A percentile compares a stretch with the other conserved stretches of the same genome.
Conservation (phyloP, 2,113 vertebrate genomes). For the Ranitomeya imitator region DNA sequence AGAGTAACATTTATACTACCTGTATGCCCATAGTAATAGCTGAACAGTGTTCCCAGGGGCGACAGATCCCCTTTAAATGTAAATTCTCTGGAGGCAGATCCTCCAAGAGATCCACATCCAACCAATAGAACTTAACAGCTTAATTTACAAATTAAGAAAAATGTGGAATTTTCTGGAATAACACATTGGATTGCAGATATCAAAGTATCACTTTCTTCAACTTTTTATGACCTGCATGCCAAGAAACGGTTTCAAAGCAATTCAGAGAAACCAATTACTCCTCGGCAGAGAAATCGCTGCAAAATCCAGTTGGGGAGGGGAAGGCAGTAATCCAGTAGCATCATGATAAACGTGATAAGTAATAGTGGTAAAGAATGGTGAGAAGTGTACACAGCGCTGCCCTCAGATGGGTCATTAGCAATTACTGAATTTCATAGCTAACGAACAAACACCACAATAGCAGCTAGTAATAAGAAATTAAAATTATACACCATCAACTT, state of each 20-base stretch:
- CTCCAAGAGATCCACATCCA: no score
- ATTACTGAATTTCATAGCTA: neutral
- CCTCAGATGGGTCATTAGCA: neutral
- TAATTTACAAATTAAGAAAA: no score
- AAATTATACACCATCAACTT: neutral
- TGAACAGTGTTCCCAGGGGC: no score
- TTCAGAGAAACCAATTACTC: neutral
- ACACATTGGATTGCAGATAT: no score
- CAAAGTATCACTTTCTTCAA: no score
- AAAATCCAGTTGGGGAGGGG: neutral
- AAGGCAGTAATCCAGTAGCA: neutral
- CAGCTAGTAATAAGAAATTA: neutral
- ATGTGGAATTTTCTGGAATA: no score
- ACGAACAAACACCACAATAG: neutral
- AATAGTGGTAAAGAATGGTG: neutral
- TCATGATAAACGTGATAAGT: neutral
- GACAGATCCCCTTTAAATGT: no score
- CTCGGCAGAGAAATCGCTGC: neutral
- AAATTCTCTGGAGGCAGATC: no score
- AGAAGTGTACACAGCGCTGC: neutral
- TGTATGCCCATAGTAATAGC: no score
- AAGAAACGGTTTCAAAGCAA: neutral
- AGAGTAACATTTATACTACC: no score
- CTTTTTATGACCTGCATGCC: no score
- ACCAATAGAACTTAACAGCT: no score